These are phyloP conservation scores for Rhingia rostrata DNA, from an alignment of 2,888 invertebrate genomes.

Conservation along the genomic window DNA sequence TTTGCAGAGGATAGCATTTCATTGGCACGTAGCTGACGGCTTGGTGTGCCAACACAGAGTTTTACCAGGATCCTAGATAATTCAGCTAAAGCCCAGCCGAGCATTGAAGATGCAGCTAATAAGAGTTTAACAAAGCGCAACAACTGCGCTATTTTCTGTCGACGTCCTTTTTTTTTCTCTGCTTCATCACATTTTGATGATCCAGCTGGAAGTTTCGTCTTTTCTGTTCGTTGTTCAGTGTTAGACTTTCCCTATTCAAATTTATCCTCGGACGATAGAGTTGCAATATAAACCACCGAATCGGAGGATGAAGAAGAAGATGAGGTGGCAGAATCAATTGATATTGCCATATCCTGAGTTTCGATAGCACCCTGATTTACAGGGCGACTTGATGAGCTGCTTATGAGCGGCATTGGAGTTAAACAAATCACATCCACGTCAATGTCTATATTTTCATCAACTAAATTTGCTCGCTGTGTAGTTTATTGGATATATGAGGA, in stretches of 20 bases:
- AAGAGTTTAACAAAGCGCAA: conserved; percentile 91
- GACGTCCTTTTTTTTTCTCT: conserved; percentile 48
- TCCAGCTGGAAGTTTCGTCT: not conserved
- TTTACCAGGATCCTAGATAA: conserved; percentile 91
- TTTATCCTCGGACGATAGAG: conserved; percentile 2
- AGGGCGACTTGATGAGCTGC: not conserved
- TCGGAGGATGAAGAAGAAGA: conserved; percentile 60
- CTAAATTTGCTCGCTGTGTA: not conserved
- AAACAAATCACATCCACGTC: conserved; percentile 65
- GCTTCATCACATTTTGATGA: not conserved
- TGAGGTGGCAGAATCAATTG: conserved; percentile 42
- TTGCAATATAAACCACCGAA: conserved; percentile 54
- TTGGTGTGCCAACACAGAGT: conserved; percentile 91
- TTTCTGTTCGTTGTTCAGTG: not conserved
- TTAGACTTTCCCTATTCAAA: not conserved
- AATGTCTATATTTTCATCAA: conserved; percentile 51
- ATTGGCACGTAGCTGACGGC: conserved; percentile 89
- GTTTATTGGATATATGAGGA: not conserved
- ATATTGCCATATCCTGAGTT: conserved; percentile 51
- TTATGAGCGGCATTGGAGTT: conserved; percentile 37
- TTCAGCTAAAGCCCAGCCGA: conserved; percentile 91
- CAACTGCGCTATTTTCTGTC: conserved; percentile 84
- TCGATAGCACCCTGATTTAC: not conserved
- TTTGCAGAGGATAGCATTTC: conserved; percentile 82
- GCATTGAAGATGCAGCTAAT: conserved; percentile 90